Percentiles rank a stretch among this genome's conserved stretches.
These are phyloP conservation scores for Tachypleus tridentatus DNA, from an alignment of 1,140 invertebrate genomes.

Conservation along the genomic window DNA sequence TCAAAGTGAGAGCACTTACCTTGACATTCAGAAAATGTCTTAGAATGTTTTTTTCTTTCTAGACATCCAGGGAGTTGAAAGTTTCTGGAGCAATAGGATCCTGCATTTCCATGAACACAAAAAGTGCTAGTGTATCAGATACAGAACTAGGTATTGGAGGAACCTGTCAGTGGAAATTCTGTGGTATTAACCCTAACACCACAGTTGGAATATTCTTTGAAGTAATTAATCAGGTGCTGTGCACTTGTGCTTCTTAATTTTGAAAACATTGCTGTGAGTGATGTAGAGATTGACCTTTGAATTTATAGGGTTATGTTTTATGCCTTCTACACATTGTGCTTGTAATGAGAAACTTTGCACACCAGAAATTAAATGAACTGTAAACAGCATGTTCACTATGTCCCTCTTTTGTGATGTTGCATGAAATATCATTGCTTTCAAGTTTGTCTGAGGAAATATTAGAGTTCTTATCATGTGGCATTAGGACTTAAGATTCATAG, in stretches of 20 bases:
- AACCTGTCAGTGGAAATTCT: constrained; percentile 97
- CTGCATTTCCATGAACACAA: constrained; percentile 85
- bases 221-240: constrained; percentile 69
- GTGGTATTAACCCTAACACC: constrained; percentile 80
- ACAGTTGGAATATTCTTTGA: constrained; percentile 95
- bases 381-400: constrained; percentile 9
- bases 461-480: too few species aligned
- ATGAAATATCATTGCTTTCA: too few species aligned
- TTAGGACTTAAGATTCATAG: too few species aligned
- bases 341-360: not conserved
- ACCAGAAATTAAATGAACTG: not conserved
- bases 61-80: constrained; percentile 47
- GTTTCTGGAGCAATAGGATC: constrained; percentile 92
- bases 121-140: constrained; percentile 82
- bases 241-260: not conserved
- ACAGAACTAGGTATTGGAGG: constrained; percentile 94
- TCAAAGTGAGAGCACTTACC: too few species aligned
- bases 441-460: too few species aligned
- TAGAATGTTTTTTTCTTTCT: constrained; percentile 27
- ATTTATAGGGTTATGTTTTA: too few species aligned
- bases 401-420: constrained; percentile 6
- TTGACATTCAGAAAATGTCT: too few species aligned
- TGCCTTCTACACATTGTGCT: too few species aligned
- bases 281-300: too few species aligned
- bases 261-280: too few species aligned